Base-by-base conservation (phyloP, 1,140 invertebrate species). In the Drosophila nigrodunni region DNA sequence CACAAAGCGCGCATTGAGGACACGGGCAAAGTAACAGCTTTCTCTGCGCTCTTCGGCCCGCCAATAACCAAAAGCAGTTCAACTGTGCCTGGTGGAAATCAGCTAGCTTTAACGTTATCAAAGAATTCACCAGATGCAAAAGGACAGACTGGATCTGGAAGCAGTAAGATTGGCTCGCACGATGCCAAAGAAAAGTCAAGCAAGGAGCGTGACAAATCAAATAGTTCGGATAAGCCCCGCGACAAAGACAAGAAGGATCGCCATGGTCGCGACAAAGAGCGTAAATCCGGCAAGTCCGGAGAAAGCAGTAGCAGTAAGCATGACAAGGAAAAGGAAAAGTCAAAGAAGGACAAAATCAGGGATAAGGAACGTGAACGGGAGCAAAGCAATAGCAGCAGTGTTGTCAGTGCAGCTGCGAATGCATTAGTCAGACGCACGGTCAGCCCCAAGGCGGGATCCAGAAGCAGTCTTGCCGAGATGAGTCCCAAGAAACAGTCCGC, bases 21-120 rank as follows among this genome's bases (percentile, higher is more conserved):
- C 25, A 18, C 95, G 95, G 78, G 92, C 93, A 35, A 95, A 94
- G 82, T 92, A 92, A 81, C 94, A 80, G 94, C 95, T 54, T 97
- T 97, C 92, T 95, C 95, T 43, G 95, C 95, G 72, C 93, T 98
- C 54, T 97, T 97, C 93, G 97, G 97, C 1, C 92, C 95, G 35
- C 96, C 96, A 1, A 96, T 97, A 66, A 95, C 94, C 25, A 96
- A 96, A 85, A 94, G 94, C 4, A 93, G 94, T 66, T 93, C 93
- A 66, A 39, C 18, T 1, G 68, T 34, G 11, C 6, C 54, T 2
- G 54, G 21, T 5, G 46, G 25, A 2, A 67, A 44, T 52, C 3
- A 54, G 18, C 41, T 69, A 39, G 35, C 78, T 7, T 4, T 58
- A 46, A 43, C 54, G 9, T 62, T 25, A 3, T 39, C 85, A 15